Evolutionary conservation across 2,797 vertebrate genomes (phyloP).

Genomic region (Myotis planiceps): DNA sequence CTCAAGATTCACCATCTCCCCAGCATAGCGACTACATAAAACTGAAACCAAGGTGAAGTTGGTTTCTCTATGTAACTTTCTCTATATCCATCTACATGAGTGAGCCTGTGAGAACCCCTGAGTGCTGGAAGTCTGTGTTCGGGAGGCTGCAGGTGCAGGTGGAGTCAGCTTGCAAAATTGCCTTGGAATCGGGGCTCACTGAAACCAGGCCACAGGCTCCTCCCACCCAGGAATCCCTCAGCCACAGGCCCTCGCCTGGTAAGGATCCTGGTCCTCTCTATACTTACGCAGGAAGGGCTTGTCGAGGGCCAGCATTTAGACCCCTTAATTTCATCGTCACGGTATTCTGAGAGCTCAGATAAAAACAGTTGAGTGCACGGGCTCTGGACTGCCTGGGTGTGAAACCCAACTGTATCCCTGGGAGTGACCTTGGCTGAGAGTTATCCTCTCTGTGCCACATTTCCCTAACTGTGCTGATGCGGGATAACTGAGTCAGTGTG

Average conservation of each 20-base stretch:
- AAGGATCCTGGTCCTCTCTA: background rate
- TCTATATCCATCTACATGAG: no score
- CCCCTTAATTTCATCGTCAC: background rate
- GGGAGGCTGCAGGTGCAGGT: fast-evolving
- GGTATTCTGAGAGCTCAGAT: background rate
- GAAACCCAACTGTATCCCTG: background rate
- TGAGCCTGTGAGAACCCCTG: background rate
- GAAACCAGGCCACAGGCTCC: background rate
- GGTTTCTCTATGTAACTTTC: background rate
- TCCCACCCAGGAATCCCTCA: background rate
- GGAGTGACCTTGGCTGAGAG: background rate
- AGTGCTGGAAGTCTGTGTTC: background rate
- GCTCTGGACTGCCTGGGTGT: background rate
- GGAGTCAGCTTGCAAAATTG: background rate
- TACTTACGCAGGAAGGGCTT: background rate
- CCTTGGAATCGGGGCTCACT: background rate
- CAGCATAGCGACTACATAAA: background rate
- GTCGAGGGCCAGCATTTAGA: background rate
- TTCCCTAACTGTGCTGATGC: background rate
- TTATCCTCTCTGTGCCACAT: background rate
- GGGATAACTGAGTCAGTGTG: background rate
- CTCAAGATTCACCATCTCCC: background rate
- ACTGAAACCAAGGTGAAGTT: background rate
- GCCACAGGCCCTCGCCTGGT: background rate
- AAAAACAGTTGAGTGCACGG: fast-evolving